These are phyloP conservation scores for Branchellion lobata DNA, from an alignment of 2,888 invertebrate genomes.

Conservation along the genomic window DNA sequence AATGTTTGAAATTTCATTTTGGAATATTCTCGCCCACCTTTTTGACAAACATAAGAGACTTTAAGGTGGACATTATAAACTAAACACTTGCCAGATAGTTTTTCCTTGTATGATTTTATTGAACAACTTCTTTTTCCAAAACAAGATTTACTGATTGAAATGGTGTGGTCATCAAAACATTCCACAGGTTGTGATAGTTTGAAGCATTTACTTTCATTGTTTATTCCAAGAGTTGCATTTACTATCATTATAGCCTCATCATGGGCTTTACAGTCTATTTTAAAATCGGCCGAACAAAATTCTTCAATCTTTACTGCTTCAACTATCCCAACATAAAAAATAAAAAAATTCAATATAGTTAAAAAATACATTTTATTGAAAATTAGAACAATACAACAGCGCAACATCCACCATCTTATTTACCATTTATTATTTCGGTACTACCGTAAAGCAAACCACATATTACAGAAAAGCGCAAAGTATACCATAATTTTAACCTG, in stretches of 20 bases:
- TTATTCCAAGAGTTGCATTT: not conserved
- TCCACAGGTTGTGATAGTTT: not conserved
- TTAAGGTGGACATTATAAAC: not conserved
- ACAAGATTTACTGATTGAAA: not conserved
- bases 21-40: not conserved
- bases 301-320: not conserved
- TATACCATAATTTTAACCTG: not conserved
- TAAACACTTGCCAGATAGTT: not conserved
- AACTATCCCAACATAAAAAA: not conserved
- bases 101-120: not conserved
- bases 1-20: too few species aligned
- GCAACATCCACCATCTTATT: not conserved
- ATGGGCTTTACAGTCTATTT: not conserved
- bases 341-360: not conserved
- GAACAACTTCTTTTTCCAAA: not conserved
- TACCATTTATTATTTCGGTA: not conserved
- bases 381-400: not conserved
- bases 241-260: conserved; percentile 1
- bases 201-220: not conserved
- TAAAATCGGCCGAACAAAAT: not conserved
- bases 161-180: not conserved
- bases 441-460: not conserved
- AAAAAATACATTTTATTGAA: not conserved
- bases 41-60: not conserved
- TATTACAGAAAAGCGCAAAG: too few species aligned